Percentiles rank a stretch among this genome's conserved stretches.
phyloP scores from a whole-genome alignment of 2,888 invertebrate genomes.

The Ganaspis brasiliensis region DNA sequence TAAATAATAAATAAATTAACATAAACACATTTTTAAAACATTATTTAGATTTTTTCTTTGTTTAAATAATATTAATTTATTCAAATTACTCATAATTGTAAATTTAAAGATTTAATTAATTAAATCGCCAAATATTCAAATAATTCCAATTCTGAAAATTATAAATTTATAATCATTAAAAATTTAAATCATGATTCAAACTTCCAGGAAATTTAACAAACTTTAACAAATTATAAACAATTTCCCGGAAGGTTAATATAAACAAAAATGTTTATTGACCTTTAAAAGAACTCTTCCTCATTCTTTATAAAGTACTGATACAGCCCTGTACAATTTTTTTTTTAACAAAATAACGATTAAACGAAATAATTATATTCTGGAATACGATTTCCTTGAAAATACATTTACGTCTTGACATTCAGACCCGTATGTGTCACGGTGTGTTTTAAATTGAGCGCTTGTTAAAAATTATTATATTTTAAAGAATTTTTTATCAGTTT shows the following conservation, averaged over 20 bases:
- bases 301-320: background rate
- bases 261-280: background rate
- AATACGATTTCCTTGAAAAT: constrained; percentile 37
- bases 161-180: too few species aligned
- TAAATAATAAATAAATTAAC: too few species aligned
- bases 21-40: too few species aligned
- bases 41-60: too few species aligned
- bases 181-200: too few species aligned
- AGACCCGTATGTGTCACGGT: background rate
- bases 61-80: too few species aligned
- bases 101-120: too few species aligned
- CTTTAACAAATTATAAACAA: background rate
- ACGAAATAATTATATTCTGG: constrained; percentile 1
- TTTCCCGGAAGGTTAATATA: background rate
- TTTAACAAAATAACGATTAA: constrained; percentile 1
- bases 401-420: constrained; percentile 17
- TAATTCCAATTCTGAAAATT: background rate
- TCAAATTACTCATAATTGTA: too few species aligned
- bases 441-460: background rate
- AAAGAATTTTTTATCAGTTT: background rate
- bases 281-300: background rate
- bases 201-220: background rate
- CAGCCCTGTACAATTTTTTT: background rate
- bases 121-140: too few species aligned
- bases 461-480: background rate